phyloP scores from a whole-genome alignment of 2,888 invertebrate species.

The Vannuccia rotundouncinata region DNA sequence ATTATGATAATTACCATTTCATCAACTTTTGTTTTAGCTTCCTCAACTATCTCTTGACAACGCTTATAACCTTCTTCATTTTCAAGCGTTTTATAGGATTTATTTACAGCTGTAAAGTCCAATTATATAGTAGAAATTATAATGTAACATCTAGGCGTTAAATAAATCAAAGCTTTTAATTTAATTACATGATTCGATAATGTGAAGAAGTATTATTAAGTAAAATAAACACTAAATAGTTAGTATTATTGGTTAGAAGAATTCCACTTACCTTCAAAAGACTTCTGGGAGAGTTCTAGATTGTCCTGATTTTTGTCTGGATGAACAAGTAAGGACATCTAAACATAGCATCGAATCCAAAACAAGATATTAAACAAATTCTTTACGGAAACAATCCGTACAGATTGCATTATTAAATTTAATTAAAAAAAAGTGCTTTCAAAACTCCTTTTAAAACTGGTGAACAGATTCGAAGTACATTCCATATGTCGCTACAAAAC shows the following conservation, averaged over 20 bases:
- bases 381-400: neutral
- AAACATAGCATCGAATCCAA: constrained; percentile 54
- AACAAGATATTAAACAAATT: neutral
- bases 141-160: too few relatives aligned
- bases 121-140: too few relatives aligned
- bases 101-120: constrained; percentile 60
- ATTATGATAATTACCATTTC: constrained; percentile 59
- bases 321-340: constrained; percentile 91
- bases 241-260: too few relatives aligned
- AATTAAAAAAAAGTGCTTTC: neutral
- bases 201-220: too few relatives aligned
- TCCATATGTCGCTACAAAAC: too few relatives aligned
- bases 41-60: constrained; percentile 90
- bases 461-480: too few relatives aligned
- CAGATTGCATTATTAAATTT: neutral
- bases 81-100: constrained; percentile 89
- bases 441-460: too few relatives aligned
- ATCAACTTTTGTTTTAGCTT: constrained; percentile 87
- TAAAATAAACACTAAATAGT: too few relatives aligned
- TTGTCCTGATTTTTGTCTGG: constrained; percentile 98
- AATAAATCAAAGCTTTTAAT: too few relatives aligned
- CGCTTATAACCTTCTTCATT: constrained; percentile 84
- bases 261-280: constrained; percentile 72
- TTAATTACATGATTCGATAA: too few relatives aligned
- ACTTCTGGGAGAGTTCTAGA: constrained; percentile 75